Evolutionary conservation across 2,113 vertebrate species (phyloP).

Genomic region (Colinus virginianus): DNA sequence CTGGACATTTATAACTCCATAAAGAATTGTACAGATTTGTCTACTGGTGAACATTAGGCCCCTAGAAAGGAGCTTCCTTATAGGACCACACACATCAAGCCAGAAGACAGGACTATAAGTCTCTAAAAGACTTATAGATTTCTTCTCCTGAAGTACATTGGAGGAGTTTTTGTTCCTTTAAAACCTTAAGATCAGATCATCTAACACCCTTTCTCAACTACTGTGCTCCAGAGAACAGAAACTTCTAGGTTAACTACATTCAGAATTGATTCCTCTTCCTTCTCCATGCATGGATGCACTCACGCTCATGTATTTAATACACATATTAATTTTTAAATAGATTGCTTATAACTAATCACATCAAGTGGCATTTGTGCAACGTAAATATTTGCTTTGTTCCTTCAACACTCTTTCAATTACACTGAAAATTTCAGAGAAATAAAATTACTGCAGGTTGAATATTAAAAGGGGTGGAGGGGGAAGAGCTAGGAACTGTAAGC

Average conservation of each 20-base stretch:
- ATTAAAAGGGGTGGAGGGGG: slow-evolving; percentile 25
- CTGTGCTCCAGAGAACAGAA: not conserved
- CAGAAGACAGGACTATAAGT: not conserved
- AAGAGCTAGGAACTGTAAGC: not conserved
- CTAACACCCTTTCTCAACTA: not conserved
- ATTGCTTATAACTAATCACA: slow-evolving; percentile 58
- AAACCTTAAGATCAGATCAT: not conserved
- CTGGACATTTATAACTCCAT: not conserved
- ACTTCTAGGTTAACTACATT: not conserved
- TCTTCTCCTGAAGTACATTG: not conserved
- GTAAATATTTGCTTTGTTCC: slow-evolving; percentile 72
- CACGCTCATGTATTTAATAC: not conserved
- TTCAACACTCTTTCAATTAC: slow-evolving; percentile 58
- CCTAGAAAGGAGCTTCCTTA: not conserved
- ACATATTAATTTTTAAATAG: slow-evolving; percentile 52
- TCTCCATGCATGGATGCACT: not conserved
- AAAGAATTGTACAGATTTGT: fast-evolving
- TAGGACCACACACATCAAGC: not conserved
- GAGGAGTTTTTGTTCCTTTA: not conserved
- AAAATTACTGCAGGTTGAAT: slow-evolving; percentile 16
- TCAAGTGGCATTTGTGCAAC: slow-evolving; percentile 41
- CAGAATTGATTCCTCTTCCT: not conserved
- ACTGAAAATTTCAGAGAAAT: slow-evolving; percentile 26
- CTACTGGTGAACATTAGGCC: not conserved
- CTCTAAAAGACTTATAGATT: not conserved